These are phyloP conservation scores for Idaea straminata DNA, from an alignment of 2,888 invertebrate species.

Conservation along the genomic window DNA sequence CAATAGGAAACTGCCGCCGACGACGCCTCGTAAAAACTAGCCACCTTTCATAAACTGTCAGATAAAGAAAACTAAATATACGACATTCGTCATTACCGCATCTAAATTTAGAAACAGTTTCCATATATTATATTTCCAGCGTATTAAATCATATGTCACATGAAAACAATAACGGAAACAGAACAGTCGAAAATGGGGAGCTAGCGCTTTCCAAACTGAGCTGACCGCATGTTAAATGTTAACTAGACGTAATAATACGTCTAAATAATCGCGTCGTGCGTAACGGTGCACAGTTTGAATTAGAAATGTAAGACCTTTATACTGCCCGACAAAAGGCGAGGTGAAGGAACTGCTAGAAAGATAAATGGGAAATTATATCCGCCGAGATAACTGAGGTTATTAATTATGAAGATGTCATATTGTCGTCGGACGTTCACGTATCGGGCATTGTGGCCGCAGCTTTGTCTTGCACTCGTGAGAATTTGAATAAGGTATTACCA, in stretches of 20 bases:
- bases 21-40: conserved; percentile 56
- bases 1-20: conserved; percentile 47
- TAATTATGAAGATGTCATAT: conserved; percentile 78
- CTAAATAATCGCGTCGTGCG: conserved; percentile 67
- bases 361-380: conserved; percentile 79
- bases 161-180: conserved; percentile 13
- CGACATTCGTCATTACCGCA: conserved; percentile 65
- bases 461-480: conserved; percentile 75
- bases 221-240: conserved; percentile 27
- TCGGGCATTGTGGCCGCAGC: conserved; percentile 53
- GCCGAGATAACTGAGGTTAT: conserved; percentile 76
- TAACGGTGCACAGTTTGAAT: conserved; percentile 74
- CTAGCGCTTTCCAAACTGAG: conserved; percentile 31
- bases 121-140: conserved; percentile 9
- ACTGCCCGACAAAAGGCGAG: conserved; percentile 67
- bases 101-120: conserved; percentile 59
- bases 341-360: conserved; percentile 69
- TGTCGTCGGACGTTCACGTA: conserved; percentile 70
- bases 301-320: conserved; percentile 70
- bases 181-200: conserved; percentile 20
- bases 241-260: conserved; percentile 25
- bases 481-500: conserved; percentile 62
- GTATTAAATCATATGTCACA: conserved; percentile 7
- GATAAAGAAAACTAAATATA: conserved; percentile 58
- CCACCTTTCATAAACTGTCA: conserved; percentile 55